A percentile compares a stretch with the other conserved stretches of the same genome.
phyloP scores from a whole-genome alignment of 1,140 invertebrate species.

The Drosophila repletoides region DNA sequence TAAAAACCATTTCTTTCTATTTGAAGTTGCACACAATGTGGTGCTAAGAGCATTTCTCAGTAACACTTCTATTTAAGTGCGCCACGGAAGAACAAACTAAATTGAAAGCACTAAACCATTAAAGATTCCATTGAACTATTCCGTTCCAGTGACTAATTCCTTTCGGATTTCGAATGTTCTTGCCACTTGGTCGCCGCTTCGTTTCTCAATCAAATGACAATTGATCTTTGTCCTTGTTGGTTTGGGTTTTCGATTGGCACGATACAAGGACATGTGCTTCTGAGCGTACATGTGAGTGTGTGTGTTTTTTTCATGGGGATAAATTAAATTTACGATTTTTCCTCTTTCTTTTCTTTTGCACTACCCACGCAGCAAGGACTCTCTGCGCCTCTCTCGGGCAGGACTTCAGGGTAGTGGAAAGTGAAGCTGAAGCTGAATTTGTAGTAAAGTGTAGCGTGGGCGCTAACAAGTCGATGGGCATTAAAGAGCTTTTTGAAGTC shows the following conservation, averaged over 20 bases:
- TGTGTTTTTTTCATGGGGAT: constrained; percentile 11
- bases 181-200: neutral
- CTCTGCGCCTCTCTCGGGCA: constrained; percentile 10
- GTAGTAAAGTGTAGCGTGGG: constrained; percentile 4
- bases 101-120: neutral
- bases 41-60: neutral
- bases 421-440: neutral
- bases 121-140: constrained; percentile 11
- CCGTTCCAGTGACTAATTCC: constrained; percentile 19
- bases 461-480: constrained; percentile 46
- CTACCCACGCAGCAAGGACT: neutral
- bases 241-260: neutral
- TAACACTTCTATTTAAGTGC: neutral
- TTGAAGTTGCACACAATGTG: too few relatives aligned
- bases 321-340: constrained; percentile 43
- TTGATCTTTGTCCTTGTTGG: constrained; percentile 20
- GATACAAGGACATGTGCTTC: neutral
- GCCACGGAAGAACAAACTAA: neutral
- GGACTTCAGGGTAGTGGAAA: neutral
- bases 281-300: neutral
- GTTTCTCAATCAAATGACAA: constrained; percentile 26
- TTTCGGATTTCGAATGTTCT: neutral
- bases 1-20: too few relatives aligned
- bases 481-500: constrained; percentile 44
- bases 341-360: constrained; percentile 8